A percentile compares a stretch with the other conserved stretches of the same genome.
These are phyloP conservation scores for Cylindroiulus punctatus DNA, from an alignment of 2,888 invertebrate species.

Conservation along the genomic window DNA sequence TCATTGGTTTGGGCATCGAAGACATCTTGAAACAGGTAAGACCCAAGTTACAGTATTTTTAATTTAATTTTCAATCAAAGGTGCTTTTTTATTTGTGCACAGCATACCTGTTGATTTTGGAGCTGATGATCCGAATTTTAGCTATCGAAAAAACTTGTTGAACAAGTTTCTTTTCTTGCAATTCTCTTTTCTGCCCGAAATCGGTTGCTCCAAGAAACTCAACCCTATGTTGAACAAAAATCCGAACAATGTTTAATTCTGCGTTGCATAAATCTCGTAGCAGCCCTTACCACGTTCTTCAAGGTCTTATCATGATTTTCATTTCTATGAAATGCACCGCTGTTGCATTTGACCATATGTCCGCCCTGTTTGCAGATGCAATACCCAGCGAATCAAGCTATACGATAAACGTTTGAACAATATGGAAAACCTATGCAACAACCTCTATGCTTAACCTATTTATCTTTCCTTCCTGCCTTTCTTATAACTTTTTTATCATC, in stretches of 20 bases:
- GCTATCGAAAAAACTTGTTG: no score
- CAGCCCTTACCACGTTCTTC: neutral
- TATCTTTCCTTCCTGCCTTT: neutral
- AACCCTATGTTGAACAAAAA: no score
- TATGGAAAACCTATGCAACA: constrained; percentile 11
- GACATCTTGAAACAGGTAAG: no score
- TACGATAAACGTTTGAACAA: neutral
- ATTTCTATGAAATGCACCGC: neutral
- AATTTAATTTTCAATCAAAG: no score
- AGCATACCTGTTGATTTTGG: no score
- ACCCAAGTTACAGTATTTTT: no score
- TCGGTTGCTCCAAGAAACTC: no score
- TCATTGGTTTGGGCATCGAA: no score
- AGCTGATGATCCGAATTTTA: no score
- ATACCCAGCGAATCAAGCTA: neutral
- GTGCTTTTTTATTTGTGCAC: no score
- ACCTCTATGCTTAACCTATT: constrained; percentile 3
- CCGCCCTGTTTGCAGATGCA: neutral
- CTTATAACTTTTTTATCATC: neutral
- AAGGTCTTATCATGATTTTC: neutral
- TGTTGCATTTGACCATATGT: neutral
- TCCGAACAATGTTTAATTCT: neutral
- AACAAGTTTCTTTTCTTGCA: no score
- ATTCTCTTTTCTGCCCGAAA: no score
- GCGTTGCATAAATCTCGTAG: neutral